These are phyloP conservation scores for Xestia rhomboidea DNA, from an alignment of 2,888 invertebrate species.

Conservation along the genomic window DNA sequence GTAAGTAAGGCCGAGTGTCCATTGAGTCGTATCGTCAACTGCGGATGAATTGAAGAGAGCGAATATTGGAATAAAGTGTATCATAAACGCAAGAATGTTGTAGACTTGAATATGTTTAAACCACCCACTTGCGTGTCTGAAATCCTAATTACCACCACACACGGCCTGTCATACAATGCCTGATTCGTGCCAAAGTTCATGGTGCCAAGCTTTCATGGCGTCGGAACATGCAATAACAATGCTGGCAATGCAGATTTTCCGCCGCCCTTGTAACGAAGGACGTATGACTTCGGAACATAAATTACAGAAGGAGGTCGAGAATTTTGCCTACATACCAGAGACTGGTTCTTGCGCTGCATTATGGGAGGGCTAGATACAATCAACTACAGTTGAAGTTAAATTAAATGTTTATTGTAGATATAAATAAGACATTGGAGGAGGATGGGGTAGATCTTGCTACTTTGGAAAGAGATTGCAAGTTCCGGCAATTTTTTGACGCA, in stretches of 20 bases:
- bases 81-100: slow-evolving; percentile 22
- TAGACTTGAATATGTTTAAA: slow-evolving; percentile 9
- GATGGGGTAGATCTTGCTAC: not conserved
- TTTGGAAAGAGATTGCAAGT: not conserved
- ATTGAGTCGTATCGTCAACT: slow-evolving; percentile 59
- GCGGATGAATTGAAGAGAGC: slow-evolving; percentile 35
- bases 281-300: slow-evolving; percentile 51
- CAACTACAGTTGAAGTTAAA: slow-evolving; percentile 3
- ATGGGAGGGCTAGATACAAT: slow-evolving; percentile 14
- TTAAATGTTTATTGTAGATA: slow-evolving; percentile 4
- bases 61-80: slow-evolving; percentile 27
- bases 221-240: slow-evolving; percentile 45
- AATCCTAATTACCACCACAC: slow-evolving; percentile 21
- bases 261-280: slow-evolving; percentile 57
- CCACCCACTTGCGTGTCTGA: slow-evolving; percentile 6
- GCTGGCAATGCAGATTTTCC: slow-evolving; percentile 50
- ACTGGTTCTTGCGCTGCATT: slow-evolving; percentile 43
- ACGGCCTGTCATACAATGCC: slow-evolving; percentile 24
- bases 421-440: not conserved
- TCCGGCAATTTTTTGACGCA: not conserved
- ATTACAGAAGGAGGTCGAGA: slow-evolving; percentile 57
- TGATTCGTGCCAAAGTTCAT: slow-evolving; percentile 54
- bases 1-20: slow-evolving; percentile 53
- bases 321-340: slow-evolving; percentile 44
- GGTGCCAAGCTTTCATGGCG: slow-evolving; percentile 48